Percentiles rank a stretch among this genome's conserved stretches.
Conservation (phyloP, 2,888 invertebrate genomes). For the Cheilosia soror region DNA sequence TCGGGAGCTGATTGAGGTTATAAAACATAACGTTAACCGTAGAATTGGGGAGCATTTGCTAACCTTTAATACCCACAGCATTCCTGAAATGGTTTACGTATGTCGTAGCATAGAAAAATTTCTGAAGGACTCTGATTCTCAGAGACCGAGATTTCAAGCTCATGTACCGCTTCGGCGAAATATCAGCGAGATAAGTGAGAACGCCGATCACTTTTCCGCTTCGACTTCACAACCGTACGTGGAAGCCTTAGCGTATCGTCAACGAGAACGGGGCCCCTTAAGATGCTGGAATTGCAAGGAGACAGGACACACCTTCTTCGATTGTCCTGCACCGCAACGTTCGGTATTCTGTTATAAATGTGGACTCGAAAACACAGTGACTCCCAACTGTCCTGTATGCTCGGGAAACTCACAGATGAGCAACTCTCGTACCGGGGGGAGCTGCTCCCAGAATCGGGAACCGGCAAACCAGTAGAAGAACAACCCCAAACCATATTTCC, state of each 20-base stretch:
- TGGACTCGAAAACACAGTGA: conserved; percentile 6
- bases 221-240: no score
- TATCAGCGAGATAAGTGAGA: not conserved
- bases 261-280: not conserved
- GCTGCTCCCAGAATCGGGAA: conserved; percentile 5
- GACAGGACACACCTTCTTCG: not conserved
- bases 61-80: not conserved
- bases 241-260: not conserved
- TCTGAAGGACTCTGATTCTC: not conserved
- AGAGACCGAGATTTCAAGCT: no score
- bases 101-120: not conserved
- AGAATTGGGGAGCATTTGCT: not conserved
- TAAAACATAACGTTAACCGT: not conserved
- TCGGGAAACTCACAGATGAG: conserved; percentile 17
- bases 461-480: not conserved
- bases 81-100: not conserved
- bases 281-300: conserved; percentile 17
- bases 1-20: not conserved
- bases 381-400: not conserved
- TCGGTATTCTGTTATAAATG: conserved; percentile 14
- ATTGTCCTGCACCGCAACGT: not conserved
- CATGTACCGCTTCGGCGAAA: not conserved
- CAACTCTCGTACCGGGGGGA: conserved; percentile 16
- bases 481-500: not conserved
- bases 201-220: not conserved